Conservation (phyloP, 2,888 invertebrate species). For the Rotaria magnacalcarata region DNA sequence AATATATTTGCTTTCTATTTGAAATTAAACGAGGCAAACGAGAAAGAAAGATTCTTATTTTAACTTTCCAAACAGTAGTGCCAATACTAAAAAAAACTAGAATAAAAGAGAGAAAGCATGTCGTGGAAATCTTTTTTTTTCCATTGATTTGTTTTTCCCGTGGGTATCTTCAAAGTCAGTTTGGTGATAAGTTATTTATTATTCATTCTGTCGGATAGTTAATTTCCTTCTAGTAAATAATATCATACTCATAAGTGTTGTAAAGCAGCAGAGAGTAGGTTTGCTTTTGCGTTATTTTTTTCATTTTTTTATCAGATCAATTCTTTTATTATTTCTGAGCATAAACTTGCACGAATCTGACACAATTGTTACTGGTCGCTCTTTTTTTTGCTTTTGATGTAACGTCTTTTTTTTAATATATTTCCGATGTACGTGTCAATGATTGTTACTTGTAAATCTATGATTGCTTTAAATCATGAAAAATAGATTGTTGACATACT, state of each 20-base stretch:
- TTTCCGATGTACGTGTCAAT: background rate
- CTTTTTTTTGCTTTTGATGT: too few relatives aligned
- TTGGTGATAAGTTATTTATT: background rate
- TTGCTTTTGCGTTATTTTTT: background rate
- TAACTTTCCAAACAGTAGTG: background rate
- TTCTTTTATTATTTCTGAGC: background rate
- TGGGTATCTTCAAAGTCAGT: background rate
- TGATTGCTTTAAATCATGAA: background rate
- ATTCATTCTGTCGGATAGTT: too few relatives aligned
- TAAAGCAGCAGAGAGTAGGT: too few relatives aligned
- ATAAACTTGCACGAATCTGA: too few relatives aligned
- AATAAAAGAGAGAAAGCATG: background rate
- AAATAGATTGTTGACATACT: too few relatives aligned
- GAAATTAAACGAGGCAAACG: background rate
- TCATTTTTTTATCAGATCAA: background rate
- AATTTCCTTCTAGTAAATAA: too few relatives aligned
- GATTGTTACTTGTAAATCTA: background rate
- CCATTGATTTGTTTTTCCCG: background rate
- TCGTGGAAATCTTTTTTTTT: background rate
- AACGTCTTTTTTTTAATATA: too few relatives aligned
- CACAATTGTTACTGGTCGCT: too few relatives aligned
- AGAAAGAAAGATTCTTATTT: background rate
- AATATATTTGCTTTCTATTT: background rate
- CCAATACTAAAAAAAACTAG: background rate
- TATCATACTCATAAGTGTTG: too few relatives aligned